Conservation (phyloP, 1,140 invertebrate genomes). For the Drosophila ambigua region DNA sequence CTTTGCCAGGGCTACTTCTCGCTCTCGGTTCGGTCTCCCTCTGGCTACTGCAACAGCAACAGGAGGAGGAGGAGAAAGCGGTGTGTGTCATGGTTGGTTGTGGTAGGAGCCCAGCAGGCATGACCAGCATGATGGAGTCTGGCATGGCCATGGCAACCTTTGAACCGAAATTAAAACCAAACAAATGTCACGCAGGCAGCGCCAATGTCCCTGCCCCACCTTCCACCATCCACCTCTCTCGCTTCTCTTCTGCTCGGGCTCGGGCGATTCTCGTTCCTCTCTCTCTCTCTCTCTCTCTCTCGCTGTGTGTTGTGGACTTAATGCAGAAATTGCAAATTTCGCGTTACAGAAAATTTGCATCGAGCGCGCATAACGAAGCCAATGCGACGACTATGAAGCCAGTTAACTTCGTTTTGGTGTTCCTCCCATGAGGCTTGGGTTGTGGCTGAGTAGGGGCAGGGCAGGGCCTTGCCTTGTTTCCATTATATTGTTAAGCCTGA, state of each 20-base stretch:
- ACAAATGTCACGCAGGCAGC: slow-evolving; percentile 70
- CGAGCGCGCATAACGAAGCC: slow-evolving; percentile 22
- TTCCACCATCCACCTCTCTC: not conserved
- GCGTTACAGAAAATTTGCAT: slow-evolving; percentile 45
- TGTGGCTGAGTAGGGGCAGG: slow-evolving; percentile 1
- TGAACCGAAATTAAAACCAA: slow-evolving; percentile 79
- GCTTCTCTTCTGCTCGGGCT: not conserved
- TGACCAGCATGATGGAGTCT: slow-evolving; percentile 2
- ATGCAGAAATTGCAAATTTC: slow-evolving; percentile 74
- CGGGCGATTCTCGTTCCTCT: not conserved
- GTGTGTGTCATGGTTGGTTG: too few relatives aligned
- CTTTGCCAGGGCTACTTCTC: slow-evolving; percentile 9
- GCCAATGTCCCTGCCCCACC: slow-evolving; percentile 27
- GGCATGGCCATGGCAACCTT: slow-evolving; percentile 66
- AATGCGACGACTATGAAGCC: slow-evolving; percentile 17
- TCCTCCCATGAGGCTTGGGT: not conserved
- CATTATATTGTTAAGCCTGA: slow-evolving; percentile 63
- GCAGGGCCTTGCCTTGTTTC: slow-evolving; percentile 15
- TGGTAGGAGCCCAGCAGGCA: not conserved
- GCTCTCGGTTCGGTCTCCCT: slow-evolving; percentile 16
- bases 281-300: not conserved
- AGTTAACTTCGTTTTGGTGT: slow-evolving; percentile 32
- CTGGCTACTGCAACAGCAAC: slow-evolving; percentile 20
- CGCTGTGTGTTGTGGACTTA: slow-evolving; percentile 53
- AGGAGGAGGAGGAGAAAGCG: slow-evolving; percentile 13